Base-by-base conservation (phyloP, 1,140 invertebrate genomes). In the Pemphigus obesinymphae region DNA sequence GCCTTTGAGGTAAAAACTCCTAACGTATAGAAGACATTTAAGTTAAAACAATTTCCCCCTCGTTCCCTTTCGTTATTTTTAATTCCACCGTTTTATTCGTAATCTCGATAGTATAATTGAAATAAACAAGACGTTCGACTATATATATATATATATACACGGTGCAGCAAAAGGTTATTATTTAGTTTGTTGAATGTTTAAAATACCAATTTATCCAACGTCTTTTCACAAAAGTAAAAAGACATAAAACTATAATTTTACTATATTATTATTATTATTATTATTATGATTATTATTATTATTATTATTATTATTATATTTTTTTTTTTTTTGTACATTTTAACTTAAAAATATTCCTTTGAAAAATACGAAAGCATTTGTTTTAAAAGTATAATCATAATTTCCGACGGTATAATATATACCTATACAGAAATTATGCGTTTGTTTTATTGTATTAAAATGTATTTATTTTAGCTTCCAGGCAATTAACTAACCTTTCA, bases 71-170 rank as follows among this genome's bases (percentile, higher is more conserved):
- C n/a, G n/a, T n/a, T n/a, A n/a, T 45, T 70, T 45, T 45, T 70
- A 70, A 70, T 45, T 13, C n/a, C 6, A 29, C 23, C 40, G 23
- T 70, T 70, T 68, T 26, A 26, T 26, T 45, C 45, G 6, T 43
- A 70, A 45, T 29, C 40, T 70, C 40, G 40, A 70, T 70, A 43
- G 26, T 29, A 70, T 70, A 70, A 70, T 45, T 70, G 40, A 70
- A 70, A 70, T 70, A 8, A 70, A 70, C 40, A 45, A 23, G 23
- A 45, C 68, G 45, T 70, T 70, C 29, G 45, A 70, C 68, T 70
- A 45, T 10, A 40, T 37, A 70, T n/a, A 70, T 70, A 70, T n/a
- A n/a, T n/a, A n/a, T n/a, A n/a, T n/a, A n/a, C n/a, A n/a, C n/a
- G n/a, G n/a, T n/a, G n/a, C n/a, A n/a, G n/a, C 5, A n/a, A 40